A percentile compares a stretch with the other conserved stretches of the same genome.
These are phyloP conservation scores for Spilosoma lubricipeda DNA, from an alignment of 2,888 invertebrate species.

Conservation along the genomic window DNA sequence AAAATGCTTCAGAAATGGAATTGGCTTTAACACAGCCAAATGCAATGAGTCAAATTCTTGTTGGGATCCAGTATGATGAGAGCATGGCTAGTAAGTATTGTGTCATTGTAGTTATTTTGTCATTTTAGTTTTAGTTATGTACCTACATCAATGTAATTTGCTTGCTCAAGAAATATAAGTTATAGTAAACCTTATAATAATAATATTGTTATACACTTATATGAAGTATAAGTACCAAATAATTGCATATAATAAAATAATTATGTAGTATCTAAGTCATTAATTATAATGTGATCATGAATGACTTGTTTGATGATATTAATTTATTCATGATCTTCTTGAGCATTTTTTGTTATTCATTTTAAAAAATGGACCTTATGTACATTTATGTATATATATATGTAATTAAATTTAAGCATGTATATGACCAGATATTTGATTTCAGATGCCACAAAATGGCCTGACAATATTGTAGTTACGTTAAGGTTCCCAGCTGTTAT, in stretches of 20 bases:
- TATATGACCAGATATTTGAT: slow-evolving; percentile 22
- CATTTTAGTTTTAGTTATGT: background rate
- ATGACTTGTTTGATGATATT: background rate
- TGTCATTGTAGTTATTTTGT: background rate
- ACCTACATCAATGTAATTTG: background rate
- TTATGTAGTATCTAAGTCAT: background rate
- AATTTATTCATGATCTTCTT: background rate
- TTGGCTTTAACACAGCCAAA: slow-evolving; percentile 73
- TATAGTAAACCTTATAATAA: background rate
- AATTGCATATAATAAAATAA: background rate
- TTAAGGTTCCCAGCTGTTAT: slow-evolving; percentile 89
- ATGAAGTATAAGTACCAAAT: too few species aligned
- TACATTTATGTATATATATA: too few species aligned
- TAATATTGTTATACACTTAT: too few species aligned
- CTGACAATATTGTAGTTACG: slow-evolving; percentile 82
- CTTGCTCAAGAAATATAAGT: background rate
- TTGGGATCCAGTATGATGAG: slow-evolving; percentile 81
- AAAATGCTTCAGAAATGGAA: slow-evolving; percentile 73
- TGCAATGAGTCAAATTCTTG: slow-evolving; percentile 78
- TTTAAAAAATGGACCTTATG: too few species aligned
- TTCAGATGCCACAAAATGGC: slow-evolving; percentile 78
- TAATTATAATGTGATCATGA: background rate
- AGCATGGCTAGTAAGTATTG: slow-evolving; percentile 75
- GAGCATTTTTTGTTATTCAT: background rate
- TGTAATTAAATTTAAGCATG: background rate